Base-by-base conservation (phyloP, 2,113 vertebrate genomes). In the Ciconia stormi region DNA sequence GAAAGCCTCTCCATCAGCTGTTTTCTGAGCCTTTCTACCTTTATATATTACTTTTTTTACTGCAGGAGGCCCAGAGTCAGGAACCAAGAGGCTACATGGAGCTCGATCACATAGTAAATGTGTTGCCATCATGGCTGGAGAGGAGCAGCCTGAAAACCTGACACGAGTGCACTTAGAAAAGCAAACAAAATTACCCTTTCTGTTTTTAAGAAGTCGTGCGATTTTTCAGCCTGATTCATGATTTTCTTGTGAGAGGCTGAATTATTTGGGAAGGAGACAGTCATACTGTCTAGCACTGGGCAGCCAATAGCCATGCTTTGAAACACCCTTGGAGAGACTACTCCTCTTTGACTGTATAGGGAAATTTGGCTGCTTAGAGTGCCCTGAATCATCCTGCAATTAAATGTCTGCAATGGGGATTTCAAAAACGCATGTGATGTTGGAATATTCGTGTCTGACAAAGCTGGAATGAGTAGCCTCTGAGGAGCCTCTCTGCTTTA, bases 341-440 rank as follows among this genome's bases (percentile, higher is more conserved):
- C 65, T 95, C 30, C 25, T 62, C 65, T 91, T 92, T 87, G 81
- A 71, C 93, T 95, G 87, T 47, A 65, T 52, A 87, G 95, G 59
- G 77, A 91, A 94, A 89, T 85, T 76, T 94, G 78, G 69, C 96
- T 87, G 61, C 91, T 84, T 78, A 79, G 63, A 90, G 61, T 78
- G 32, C 52, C 93, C 81, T 96, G 94, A 97, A 95, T 97, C 96
- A 96, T 89, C 84, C 87, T 91, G 84, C 87, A 96, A 95, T 93
- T 95, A 95, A 84, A 55, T 61, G 87, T 82, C 96, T 94, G 70
- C 84, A 89, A 20, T 10, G 42, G 19, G 65, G 73, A 89, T 59
- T 87, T 87, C 65, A 94, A 91, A 95, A 96, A 87, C 2, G 29
- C 30, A 21, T 94, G 73, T 91, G 69, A 59, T 87, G 65, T 73